Percentiles rank a stretch among this genome's conserved stretches.
phyloP scores from a whole-genome alignment of 1,140 invertebrate species.

The Aleiodes sp. region DNA sequence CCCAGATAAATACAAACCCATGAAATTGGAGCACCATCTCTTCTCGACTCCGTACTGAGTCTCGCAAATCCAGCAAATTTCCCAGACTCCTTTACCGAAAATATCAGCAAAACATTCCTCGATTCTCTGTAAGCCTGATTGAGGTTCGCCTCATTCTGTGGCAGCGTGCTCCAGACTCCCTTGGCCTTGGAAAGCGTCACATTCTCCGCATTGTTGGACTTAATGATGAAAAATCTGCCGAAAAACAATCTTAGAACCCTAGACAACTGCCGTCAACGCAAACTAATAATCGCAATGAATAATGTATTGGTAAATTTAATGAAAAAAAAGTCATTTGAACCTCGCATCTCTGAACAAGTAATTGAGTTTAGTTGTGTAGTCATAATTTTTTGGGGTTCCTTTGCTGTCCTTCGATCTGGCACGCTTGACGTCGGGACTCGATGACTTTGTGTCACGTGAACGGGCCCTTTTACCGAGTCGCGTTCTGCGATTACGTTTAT shows the following conservation, averaged over 20 bases:
- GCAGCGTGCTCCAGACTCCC: conserved; percentile 97
- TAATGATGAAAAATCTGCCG: conserved; percentile 90
- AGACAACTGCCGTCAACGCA: conserved; percentile 17
- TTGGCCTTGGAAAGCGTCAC: conserved; percentile 93
- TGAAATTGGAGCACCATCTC: conserved; percentile 87
- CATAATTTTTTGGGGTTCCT: conserved; percentile 74
- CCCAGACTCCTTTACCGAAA: conserved; percentile 97
- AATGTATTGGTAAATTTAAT: conserved; percentile 6
- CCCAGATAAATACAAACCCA: conserved; percentile 75
- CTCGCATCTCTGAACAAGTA: conserved; percentile 94
- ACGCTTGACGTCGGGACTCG: conserved; percentile 63
- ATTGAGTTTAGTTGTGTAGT: conserved; percentile 90
- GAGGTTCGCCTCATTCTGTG: conserved; percentile 95
- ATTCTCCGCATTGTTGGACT: conserved; percentile 98
- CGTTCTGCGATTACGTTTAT: conserved; percentile 64
- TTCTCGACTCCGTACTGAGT: conserved; percentile 84
- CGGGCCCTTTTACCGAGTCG: conserved; percentile 52
- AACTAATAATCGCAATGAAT: not conserved
- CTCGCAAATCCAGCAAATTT: conserved; percentile 93
- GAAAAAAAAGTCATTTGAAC: conserved; percentile 43
- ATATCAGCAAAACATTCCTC: conserved; percentile 94
- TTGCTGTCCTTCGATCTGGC: conserved; percentile 67
- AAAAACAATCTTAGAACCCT: conserved; percentile 35
- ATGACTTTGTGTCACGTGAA: conserved; percentile 62
- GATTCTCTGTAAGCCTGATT: conserved; percentile 94